Percentiles rank a stretch among this genome's conserved stretches.
Conservation (phyloP, 2,888 invertebrate genomes). For the Chymomyza amoena region DNA sequence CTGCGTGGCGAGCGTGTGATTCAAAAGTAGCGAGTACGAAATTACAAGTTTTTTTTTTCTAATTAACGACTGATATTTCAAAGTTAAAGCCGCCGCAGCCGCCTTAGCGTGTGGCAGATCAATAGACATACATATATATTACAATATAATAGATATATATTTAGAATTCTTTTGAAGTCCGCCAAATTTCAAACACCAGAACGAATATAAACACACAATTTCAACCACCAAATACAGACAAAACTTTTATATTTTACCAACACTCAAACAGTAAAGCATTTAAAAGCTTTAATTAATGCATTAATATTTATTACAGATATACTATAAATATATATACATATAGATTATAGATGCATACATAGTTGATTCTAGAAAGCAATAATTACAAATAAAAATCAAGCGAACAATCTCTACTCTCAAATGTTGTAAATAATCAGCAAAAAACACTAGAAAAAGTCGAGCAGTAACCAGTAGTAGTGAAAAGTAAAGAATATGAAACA, state of each 20-base stretch:
- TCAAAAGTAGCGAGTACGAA: not conserved
- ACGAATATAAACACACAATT: not conserved
- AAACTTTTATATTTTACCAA: too few relatives aligned
- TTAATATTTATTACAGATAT: constrained; percentile 25
- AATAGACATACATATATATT: not conserved
- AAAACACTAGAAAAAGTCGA: constrained; percentile 21
- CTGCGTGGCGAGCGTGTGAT: not conserved
- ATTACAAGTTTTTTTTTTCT: not conserved
- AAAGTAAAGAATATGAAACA: constrained; percentile 26
- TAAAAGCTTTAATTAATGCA: constrained; percentile 38
- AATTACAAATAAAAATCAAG: constrained; percentile 23
- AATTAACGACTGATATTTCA: constrained; percentile 55
- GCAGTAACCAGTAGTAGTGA: constrained; percentile 54
- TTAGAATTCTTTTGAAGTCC: not conserved
- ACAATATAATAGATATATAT: not conserved
- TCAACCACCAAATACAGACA: not conserved
- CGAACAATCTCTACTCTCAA: constrained; percentile 57
- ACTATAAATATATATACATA: constrained; percentile 23
- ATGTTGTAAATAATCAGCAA: constrained; percentile 24
- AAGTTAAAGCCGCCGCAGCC: constrained; percentile 10
- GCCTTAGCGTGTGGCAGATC: not conserved
- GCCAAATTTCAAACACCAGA: not conserved
- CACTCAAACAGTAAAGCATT: constrained; percentile 18
- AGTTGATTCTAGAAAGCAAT: constrained; percentile 54
- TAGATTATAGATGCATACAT: constrained; percentile 25